A percentile compares a stretch with the other conserved stretches of the same genome.
phyloP scores from a whole-genome alignment of 2,888 invertebrate species.

The Meliscaeva auricollis region DNA sequence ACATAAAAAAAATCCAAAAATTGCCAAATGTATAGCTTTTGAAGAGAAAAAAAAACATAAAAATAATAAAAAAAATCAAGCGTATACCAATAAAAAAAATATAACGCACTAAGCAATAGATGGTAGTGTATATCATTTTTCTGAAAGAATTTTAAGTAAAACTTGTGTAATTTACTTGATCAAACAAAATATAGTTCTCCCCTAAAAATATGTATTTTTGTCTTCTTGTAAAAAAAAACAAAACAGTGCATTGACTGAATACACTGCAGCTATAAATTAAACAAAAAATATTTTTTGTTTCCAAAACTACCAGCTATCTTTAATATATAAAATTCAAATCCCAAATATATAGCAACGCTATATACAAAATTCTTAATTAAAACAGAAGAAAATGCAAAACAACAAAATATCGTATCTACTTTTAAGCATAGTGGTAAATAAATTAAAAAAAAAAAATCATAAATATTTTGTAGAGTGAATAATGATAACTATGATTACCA shows the following conservation, averaged over 20 bases:
- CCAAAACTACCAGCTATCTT: constrained; percentile 45
- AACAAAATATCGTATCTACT: constrained; percentile 72
- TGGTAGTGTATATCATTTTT: constrained; percentile 72
- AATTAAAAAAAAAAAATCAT: constrained; percentile 62
- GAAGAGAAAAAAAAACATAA: constrained; percentile 79
- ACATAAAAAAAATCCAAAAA: constrained; percentile 81
- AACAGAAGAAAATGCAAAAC: constrained; percentile 32
- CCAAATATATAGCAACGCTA: constrained; percentile 64
- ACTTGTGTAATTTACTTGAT: constrained; percentile 77
- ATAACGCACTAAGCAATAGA: constrained; percentile 76
- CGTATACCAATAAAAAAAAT: constrained; percentile 79
- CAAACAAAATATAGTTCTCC: constrained; percentile 68
- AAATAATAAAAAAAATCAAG: constrained; percentile 77
- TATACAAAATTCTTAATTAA: constrained; percentile 52
- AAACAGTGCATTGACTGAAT: constrained; percentile 69
- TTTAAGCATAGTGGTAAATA: constrained; percentile 75
- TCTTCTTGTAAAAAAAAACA: constrained; percentile 76
- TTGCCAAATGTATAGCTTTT: constrained; percentile 84
- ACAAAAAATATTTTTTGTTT: constrained; percentile 48
- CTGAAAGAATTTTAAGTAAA: constrained; percentile 60
- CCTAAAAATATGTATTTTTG: constrained; percentile 75
- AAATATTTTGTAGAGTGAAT: constrained; percentile 75
- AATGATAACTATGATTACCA: constrained; percentile 65
- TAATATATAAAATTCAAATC: constrained; percentile 26
- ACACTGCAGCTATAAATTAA: constrained; percentile 74